phyloP scores from a whole-genome alignment of 2,888 invertebrate genomes.

The Phortica magna region DNA sequence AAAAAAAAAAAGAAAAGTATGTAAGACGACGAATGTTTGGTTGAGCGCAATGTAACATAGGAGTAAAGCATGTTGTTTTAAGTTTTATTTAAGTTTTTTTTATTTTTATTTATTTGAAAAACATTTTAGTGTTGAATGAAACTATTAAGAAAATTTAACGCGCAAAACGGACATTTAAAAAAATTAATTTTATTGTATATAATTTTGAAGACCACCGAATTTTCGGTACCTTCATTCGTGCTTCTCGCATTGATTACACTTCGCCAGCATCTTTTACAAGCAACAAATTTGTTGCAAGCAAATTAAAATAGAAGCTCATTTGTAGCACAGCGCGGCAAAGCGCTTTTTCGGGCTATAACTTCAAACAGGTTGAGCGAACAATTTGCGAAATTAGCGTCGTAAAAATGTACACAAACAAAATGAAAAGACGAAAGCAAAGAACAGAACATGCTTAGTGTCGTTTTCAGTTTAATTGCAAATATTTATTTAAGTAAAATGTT shows the following conservation, averaged over 20 bases:
- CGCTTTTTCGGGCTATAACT: background rate
- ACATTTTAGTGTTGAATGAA: too few species aligned
- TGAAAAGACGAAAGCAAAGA: conserved; percentile 20
- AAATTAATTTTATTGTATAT: too few species aligned
- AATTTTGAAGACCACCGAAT: too few species aligned
- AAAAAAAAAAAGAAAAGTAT: too few species aligned
- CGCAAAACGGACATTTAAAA: too few species aligned
- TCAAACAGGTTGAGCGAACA: background rate
- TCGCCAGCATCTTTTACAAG: conserved; percentile 26
- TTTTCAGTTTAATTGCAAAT: conserved; percentile 10
- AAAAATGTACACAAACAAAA: background rate
- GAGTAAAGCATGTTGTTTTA: too few species aligned
- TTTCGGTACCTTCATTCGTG: too few species aligned
- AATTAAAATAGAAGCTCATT: conserved; percentile 77
- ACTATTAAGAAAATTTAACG: too few species aligned
- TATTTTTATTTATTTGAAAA: too few species aligned
- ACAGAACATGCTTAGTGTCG: background rate
- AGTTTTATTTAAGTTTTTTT: too few species aligned
- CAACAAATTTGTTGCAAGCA: conserved; percentile 76
- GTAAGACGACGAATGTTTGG: too few species aligned
- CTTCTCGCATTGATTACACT: background rate
- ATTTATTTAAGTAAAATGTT: conserved; percentile 11
- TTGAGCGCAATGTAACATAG: too few species aligned
- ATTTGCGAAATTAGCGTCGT: conserved; percentile 11
- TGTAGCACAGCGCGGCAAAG: conserved; percentile 41